Conservation (phyloP, 2,113 vertebrate species). For the Pangasianodon gigas region DNA sequence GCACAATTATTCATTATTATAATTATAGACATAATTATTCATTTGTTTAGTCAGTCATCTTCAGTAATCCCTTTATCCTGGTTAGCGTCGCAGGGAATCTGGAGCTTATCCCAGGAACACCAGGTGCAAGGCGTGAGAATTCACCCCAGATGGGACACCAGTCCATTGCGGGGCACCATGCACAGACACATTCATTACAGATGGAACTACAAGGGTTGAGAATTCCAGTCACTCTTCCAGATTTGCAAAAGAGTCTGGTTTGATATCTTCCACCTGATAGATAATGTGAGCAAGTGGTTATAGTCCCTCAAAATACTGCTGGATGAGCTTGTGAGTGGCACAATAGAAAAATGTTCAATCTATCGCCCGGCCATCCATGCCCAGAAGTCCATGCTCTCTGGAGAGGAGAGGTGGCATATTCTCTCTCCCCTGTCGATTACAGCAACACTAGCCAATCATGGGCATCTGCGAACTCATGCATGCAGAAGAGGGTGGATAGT, state of each 20-base stretch:
- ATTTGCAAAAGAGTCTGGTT: neutral
- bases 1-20: neutral
- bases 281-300: neutral
- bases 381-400: neutral
- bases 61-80: neutral
- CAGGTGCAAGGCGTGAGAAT: neutral
- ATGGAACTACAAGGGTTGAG: neutral
- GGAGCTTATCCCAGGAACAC: neutral
- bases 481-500: neutral
- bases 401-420: neutral
- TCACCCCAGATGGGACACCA: neutral
- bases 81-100: neutral
- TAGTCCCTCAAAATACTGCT: neutral
- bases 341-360: neutral
- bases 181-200: neutral
- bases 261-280: neutral
- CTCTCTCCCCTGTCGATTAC: neutral
- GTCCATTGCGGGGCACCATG: neutral
- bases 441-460: neutral
- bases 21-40: no score
- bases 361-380: neutral
- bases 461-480: neutral
- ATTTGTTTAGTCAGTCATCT: neutral
- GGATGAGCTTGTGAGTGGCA: neutral
- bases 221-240: neutral